Conservation (phyloP, 2,113 vertebrate species). For the Morone saxatilis region DNA sequence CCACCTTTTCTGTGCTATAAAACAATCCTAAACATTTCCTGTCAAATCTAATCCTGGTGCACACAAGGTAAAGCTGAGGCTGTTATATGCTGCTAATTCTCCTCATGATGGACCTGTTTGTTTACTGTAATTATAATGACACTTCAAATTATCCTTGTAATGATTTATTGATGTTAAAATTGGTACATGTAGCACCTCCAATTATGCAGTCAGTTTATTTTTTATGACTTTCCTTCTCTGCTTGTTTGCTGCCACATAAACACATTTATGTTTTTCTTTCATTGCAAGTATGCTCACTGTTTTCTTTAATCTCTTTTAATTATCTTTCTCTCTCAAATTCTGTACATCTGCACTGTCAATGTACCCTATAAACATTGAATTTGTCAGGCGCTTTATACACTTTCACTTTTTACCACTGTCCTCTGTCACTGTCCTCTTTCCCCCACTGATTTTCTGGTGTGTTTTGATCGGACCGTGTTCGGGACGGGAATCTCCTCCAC, state of each 20-base stretch:
- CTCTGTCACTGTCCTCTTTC: not conserved
- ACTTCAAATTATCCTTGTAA: constrained; percentile 31
- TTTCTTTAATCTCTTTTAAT: not conserved
- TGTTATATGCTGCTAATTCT: constrained; percentile 24
- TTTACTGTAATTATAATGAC: constrained; percentile 57
- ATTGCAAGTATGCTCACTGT: not conserved
- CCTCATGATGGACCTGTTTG: constrained; percentile 45
- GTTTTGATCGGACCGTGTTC: not conserved
- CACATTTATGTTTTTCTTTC: constrained; percentile 19
- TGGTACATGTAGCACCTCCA: constrained; percentile 29
- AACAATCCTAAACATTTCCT: not conserved
- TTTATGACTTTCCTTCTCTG: not conserved
- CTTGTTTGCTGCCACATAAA: constrained; percentile 9
- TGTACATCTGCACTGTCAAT: not conserved
- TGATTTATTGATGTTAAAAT: constrained; percentile 57
- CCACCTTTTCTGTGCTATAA: not conserved
- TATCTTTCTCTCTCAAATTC: not conserved
- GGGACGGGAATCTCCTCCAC: constrained; percentile 15
- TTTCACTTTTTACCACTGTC: not conserved
- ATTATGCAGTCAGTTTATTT: constrained; percentile 42
- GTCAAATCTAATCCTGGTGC: not conserved
- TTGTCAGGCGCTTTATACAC: not conserved
- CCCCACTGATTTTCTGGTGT: not conserved
- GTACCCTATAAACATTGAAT: not conserved
- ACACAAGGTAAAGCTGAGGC: not conserved